Conservation (phyloP, 2,113 vertebrate genomes). For the Drymodes brunneopygia region DNA sequence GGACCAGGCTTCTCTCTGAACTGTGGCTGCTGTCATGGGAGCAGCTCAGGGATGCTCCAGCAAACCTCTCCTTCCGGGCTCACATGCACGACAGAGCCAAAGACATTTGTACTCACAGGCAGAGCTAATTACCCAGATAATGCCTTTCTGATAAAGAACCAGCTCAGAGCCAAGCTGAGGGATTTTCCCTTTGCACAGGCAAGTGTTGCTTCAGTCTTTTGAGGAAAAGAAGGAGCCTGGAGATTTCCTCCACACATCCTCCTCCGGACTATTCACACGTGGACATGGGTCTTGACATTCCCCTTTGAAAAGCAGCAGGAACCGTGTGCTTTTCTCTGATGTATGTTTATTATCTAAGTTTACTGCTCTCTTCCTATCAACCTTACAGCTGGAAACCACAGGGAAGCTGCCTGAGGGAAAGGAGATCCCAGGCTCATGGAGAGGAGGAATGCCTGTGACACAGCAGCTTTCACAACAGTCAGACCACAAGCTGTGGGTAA, state of each 20-base stretch:
- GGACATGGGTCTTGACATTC: fast-evolving
- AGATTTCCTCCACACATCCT: background rate
- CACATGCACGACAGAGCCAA: background rate
- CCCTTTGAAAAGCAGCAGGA: background rate
- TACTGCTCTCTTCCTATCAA: background rate
- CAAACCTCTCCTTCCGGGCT: background rate
- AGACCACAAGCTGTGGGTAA: background rate
- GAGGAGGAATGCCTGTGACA: background rate
- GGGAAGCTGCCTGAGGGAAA: background rate
- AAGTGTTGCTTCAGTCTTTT: background rate
- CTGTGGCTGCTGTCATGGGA: background rate
- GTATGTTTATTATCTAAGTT: background rate
- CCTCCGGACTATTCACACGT: fast-evolving
- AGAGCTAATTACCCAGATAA: slow-evolving; percentile 45
- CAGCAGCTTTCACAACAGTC: background rate
- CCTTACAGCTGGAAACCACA: background rate
- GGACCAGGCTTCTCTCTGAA: background rate
- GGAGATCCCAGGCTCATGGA: background rate
- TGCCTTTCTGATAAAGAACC: slow-evolving; percentile 1
- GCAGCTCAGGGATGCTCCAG: background rate
- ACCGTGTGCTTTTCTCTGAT: background rate
- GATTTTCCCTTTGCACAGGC: background rate
- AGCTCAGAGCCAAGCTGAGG: background rate
- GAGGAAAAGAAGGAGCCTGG: background rate
- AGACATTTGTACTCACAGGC: background rate